Percentiles rank a stretch among this genome's conserved stretches.
Evolutionary conservation across 2,888 invertebrate genomes (phyloP).

Genomic region (Colostygia pectinataria): DNA sequence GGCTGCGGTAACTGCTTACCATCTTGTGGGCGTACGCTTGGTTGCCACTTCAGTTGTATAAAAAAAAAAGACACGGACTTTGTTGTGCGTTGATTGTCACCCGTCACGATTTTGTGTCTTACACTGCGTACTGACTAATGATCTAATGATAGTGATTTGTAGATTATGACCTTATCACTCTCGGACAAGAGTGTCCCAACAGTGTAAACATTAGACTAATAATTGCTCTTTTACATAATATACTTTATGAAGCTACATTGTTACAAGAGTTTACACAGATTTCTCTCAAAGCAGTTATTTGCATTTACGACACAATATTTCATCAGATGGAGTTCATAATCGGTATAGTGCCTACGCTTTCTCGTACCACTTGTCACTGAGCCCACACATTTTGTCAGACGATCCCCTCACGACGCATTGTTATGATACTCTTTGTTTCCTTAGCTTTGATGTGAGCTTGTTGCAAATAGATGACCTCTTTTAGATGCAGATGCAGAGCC

Average conservation of each 20-base stretch:
- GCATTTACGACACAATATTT: conserved; percentile 29
- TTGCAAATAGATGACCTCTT: conserved; percentile 32
- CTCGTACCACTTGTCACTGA: conserved; percentile 45
- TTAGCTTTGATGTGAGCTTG: conserved; percentile 28
- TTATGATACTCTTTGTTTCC: conserved; percentile 33
- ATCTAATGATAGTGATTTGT: no score
- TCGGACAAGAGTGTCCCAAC: no score
- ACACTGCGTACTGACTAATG: no score
- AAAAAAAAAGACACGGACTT: no score
- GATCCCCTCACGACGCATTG: conserved; percentile 43
- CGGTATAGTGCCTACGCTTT: conserved; percentile 49
- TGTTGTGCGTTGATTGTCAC: no score
- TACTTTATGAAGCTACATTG: neutral
- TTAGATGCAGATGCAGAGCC: conserved; percentile 9
- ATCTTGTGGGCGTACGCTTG: no score
- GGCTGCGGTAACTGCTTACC: no score
- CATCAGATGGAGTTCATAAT: conserved; percentile 43
- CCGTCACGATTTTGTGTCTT: no score
- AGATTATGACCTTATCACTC: no score
- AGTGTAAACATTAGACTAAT: no score
- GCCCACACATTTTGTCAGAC: conserved; percentile 49
- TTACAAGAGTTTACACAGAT: neutral
- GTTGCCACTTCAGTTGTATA: no score
- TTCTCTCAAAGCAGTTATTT: conserved; percentile 22
- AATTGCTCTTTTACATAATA: no score